Evolutionary conservation across 2,113 vertebrate genomes (phyloP).

Genomic region (Sorex araneus): DNA sequence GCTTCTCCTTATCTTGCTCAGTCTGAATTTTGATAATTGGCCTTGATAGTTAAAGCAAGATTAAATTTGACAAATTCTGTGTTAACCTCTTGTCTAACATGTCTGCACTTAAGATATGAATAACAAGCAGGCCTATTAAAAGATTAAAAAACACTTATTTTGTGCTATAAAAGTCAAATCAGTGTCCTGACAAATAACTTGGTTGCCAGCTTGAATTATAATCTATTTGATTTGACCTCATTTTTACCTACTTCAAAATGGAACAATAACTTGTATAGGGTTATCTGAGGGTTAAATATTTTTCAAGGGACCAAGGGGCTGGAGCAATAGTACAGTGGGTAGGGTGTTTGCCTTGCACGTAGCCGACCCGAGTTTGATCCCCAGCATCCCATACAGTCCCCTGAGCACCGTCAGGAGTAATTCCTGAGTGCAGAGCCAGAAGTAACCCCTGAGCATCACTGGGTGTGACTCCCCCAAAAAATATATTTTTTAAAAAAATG

Average conservation of each 20-base stretch:
- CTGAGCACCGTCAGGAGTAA: no score
- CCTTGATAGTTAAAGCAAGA: slow-evolving; percentile 25
- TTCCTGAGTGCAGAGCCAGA: no score
- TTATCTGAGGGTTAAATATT: slow-evolving; percentile 52
- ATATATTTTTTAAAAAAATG: no score
- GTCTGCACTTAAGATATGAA: not conserved
- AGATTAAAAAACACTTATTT: not conserved
- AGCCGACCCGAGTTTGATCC: no score
- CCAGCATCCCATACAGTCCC: no score
- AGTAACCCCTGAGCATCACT: no score
- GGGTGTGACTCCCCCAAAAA: no score
- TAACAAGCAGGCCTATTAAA: not conserved
- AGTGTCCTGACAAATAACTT: not conserved
- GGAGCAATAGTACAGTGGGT: no score
- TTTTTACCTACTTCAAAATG: slow-evolving; percentile 12
- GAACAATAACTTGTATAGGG: not conserved
- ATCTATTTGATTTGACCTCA: not conserved
- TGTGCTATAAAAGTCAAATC: not conserved
- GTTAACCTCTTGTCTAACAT: not conserved
- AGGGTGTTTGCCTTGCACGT: no score
- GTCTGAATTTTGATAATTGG: slow-evolving; percentile 28
- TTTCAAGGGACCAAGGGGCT: no score
- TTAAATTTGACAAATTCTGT: not conserved
- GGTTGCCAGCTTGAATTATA: not conserved
- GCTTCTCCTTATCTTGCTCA: not conserved